A percentile compares a stretch with the other conserved stretches of the same genome.
phyloP scores from a whole-genome alignment of 2,888 invertebrate genomes.

The Alcis repandata region DNA sequence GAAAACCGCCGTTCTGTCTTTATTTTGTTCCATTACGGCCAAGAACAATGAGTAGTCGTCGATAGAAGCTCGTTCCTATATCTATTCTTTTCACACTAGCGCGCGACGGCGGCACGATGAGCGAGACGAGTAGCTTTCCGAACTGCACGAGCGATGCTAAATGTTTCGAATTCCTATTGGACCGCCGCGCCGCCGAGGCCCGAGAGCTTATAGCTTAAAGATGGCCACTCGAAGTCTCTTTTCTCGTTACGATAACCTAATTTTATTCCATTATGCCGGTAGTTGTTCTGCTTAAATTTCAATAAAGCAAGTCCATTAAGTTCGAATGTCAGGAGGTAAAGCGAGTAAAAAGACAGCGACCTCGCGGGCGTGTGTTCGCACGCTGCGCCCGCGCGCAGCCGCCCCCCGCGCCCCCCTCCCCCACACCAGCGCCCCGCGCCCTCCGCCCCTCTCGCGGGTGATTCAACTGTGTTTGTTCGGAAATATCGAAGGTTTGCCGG shows the following conservation, averaged over 20 bases:
- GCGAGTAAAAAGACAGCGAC: conserved; percentile 80
- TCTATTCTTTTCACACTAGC: conserved; percentile 69
- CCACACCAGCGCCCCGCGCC: conserved; percentile 31
- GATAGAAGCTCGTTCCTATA: conserved; percentile 75
- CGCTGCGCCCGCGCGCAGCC: conserved; percentile 53
- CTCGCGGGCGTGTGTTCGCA: conserved; percentile 75
- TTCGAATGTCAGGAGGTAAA: conserved; percentile 82
- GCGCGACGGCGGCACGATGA: conserved; percentile 49
- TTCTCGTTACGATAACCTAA: conserved; percentile 85
- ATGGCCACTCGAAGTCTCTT: conserved; percentile 82
- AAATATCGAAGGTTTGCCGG: conserved; percentile 85
- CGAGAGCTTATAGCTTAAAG: conserved; percentile 82
- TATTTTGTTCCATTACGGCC: conserved; percentile 85
- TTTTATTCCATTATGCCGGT: conserved; percentile 79
- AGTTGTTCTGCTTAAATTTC: conserved; percentile 81
- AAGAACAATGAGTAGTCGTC: conserved; percentile 84
- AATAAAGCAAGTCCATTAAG: conserved; percentile 82
- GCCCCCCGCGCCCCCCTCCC: conserved; percentile 24
- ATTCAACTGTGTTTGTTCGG: conserved; percentile 81
- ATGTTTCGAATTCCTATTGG: conserved; percentile 84
- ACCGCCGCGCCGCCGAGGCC: conserved; percentile 52
- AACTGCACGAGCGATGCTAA: conserved; percentile 59
- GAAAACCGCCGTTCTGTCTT: conserved; percentile 85
- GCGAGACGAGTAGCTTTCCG: conserved; percentile 68
- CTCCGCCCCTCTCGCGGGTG: conserved; percentile 63